Conservation (phyloP, 2,888 invertebrate species). For the Drosophila putrida region DNA sequence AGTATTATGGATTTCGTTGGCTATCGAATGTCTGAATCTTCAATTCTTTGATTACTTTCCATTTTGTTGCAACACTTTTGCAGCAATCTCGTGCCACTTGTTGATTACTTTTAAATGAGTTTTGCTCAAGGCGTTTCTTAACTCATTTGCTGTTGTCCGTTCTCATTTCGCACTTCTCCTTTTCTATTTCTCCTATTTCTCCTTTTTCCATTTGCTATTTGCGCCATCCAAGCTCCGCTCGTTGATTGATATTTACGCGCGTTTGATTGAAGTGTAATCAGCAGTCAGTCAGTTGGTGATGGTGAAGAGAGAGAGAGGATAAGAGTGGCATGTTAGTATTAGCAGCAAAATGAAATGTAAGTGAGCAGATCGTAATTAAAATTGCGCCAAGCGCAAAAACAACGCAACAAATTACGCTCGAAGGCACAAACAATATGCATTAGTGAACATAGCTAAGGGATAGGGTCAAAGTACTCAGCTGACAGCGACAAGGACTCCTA, state of each 20-base stretch:
- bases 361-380: constrained; percentile 80
- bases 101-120: constrained; percentile 81
- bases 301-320: neutral
- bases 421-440: constrained; percentile 77
- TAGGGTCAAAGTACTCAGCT: constrained; percentile 66
- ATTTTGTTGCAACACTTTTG: constrained; percentile 38
- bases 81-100: constrained; percentile 64
- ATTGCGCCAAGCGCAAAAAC: constrained; percentile 60
- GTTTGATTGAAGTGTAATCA: constrained; percentile 80
- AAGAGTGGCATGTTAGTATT: constrained; percentile 49
- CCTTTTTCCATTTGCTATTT: neutral
- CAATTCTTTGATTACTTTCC: constrained; percentile 48
- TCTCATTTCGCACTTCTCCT: neutral
- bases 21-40: constrained; percentile 31
- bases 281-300: constrained; percentile 41
- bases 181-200: neutral
- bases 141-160: constrained; percentile 33
- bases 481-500: constrained; percentile 42
- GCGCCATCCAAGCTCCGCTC: constrained; percentile 16
- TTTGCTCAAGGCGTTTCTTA: constrained; percentile 66
- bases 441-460: constrained; percentile 40
- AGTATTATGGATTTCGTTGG: constrained; percentile 16
- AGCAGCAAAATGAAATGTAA: constrained; percentile 74
- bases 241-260: constrained; percentile 80
- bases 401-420: constrained; percentile 69